Percentiles rank a stretch among this genome's conserved stretches.
These are phyloP conservation scores for Trachops cirrhosus DNA, from an alignment of 2,797 vertebrate species.

Conservation along the genomic window DNA sequence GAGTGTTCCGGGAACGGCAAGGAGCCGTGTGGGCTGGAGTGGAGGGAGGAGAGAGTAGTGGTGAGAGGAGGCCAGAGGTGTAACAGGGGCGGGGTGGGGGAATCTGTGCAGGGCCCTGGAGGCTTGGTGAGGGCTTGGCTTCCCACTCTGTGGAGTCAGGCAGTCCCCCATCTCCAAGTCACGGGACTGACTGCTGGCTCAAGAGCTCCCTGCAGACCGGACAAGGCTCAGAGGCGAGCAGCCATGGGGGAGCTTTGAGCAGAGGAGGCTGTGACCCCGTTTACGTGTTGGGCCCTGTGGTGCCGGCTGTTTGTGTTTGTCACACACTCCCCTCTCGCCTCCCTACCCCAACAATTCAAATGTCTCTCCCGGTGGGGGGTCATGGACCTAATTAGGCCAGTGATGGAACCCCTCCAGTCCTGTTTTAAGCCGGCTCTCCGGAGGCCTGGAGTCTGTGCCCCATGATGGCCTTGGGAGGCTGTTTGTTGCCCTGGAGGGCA, in stretches of 20 bases:
- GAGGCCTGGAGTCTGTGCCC: neutral
- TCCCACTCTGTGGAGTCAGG: fast-evolving
- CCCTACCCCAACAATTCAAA: fast-evolving
- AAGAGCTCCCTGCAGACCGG: neutral
- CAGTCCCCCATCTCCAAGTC: neutral
- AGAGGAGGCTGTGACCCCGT: neutral
- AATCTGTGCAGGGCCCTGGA: neutral
- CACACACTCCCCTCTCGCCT: too few relatives aligned
- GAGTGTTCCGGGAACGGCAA: neutral
- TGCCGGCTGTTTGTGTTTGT: neutral
- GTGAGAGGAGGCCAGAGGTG: neutral
- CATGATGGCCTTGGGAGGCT: neutral
- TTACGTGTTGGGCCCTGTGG: fast-evolving
- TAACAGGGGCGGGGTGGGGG: fast-evolving
- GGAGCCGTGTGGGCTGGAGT: neutral
- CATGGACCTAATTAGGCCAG: neutral
- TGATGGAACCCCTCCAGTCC: neutral
- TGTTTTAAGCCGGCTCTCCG: neutral
- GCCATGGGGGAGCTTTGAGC: neutral
- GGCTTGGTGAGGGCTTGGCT: neutral
- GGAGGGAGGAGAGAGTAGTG: neutral
- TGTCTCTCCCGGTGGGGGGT: neutral
- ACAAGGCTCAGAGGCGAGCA: neutral
- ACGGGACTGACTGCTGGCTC: neutral
- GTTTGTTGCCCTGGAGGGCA: neutral